These are phyloP conservation scores for Keiferia lycopersicella DNA, from an alignment of 2,888 invertebrate genomes.

Conservation along the genomic window DNA sequence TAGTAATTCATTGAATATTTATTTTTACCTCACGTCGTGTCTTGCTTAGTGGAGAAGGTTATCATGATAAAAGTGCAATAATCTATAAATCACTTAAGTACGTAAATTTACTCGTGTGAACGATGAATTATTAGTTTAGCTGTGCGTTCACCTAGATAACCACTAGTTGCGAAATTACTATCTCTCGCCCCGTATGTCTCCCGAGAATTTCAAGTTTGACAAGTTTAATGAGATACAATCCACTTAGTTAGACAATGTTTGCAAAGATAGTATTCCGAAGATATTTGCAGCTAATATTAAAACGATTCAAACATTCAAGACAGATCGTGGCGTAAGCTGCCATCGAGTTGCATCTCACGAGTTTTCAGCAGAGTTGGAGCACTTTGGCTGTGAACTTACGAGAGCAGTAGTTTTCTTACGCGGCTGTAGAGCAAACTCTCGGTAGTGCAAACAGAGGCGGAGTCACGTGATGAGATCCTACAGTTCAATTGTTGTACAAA, in stretches of 20 bases:
- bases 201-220: neutral
- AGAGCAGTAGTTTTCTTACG: constrained; percentile 19
- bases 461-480: constrained; percentile 24
- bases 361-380: constrained; percentile 16
- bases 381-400: constrained; percentile 22
- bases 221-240: constrained; percentile 2
- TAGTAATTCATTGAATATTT: too few relatives aligned
- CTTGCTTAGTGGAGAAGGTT: neutral
- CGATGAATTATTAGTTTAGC: neutral
- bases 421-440: constrained; percentile 6
- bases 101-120: neutral
- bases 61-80: neutral
- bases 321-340: constrained; percentile 10
- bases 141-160: constrained; percentile 5
- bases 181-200: neutral
- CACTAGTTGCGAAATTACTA: constrained; percentile 7
- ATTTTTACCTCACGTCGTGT: too few relatives aligned
- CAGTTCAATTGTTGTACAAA: constrained; percentile 25
- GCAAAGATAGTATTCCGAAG: neutral
- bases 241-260: neutral
- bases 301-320: constrained; percentile 2
- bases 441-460: constrained; percentile 15
- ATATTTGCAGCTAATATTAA: constrained; percentile 1
- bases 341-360: constrained; percentile 18
- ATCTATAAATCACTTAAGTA: neutral